These are phyloP conservation scores for Otis tarda DNA, from an alignment of 2,113 vertebrate species.

Conservation along the genomic window DNA sequence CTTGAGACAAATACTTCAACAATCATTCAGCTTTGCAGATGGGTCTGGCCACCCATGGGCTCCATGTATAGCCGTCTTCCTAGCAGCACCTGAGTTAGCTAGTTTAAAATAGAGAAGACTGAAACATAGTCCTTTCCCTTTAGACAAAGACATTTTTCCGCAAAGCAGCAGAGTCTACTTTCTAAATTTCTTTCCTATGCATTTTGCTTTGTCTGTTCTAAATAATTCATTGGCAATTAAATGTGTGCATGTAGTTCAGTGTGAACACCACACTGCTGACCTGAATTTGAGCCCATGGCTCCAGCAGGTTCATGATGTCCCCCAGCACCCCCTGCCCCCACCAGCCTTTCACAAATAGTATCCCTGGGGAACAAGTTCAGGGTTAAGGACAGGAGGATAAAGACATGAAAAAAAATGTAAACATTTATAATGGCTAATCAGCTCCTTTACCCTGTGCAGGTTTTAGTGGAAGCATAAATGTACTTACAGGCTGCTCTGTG, in stretches of 20 bases:
- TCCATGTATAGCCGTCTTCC: neutral
- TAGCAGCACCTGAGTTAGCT: neutral
- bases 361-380: neutral
- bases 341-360: neutral
- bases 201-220: neutral
- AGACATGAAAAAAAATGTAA: neutral
- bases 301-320: neutral
- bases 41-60: neutral
- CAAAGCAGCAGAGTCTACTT: neutral
- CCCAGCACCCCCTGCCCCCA: neutral
- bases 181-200: neutral
- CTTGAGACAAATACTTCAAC: neutral
- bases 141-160: neutral
- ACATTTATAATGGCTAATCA: neutral
- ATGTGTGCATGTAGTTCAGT: neutral
- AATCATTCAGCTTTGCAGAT: neutral
- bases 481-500: neutral
- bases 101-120: neutral
- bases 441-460: neutral
- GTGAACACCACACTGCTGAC: neutral
- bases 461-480: neutral
- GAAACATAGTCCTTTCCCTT: neutral
- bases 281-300: neutral
- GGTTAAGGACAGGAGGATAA: neutral
- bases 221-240: conserved; percentile 2